Conservation (phyloP, 2,888 invertebrate genomes). For the Amaurobius ferox region DNA sequence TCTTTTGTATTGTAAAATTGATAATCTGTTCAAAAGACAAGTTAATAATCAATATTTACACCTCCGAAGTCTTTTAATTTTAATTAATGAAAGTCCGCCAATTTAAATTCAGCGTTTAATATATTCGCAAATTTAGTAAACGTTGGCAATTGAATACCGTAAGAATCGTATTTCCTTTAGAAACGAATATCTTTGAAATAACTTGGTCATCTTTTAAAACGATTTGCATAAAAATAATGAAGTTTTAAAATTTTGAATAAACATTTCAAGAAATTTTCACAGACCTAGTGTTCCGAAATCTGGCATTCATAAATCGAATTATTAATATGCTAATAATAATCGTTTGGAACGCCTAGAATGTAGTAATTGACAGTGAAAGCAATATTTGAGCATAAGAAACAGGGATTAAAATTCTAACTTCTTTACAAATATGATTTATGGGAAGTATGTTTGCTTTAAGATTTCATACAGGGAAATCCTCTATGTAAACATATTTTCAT, state of each 20-base stretch:
- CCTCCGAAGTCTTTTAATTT: too few species aligned
- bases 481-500: too few species aligned
- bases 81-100: too few species aligned
- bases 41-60: too few species aligned
- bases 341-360: neutral
- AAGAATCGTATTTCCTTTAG: neutral
- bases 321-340: neutral
- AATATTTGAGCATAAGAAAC: neutral
- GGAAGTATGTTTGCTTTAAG: too few species aligned
- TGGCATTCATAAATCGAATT: neutral
- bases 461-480: too few species aligned
- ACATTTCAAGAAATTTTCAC: neutral
- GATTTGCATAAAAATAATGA: neutral
- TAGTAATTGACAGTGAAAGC: neutral
- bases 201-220: neutral
- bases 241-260: neutral
- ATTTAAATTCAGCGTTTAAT: too few species aligned
- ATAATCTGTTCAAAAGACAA: too few species aligned
- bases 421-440: too few species aligned
- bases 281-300: neutral
- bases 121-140: too few species aligned
- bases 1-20: too few species aligned
- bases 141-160: neutral
- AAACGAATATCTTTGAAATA: neutral
- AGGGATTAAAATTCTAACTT: too few species aligned